These are phyloP conservation scores for Microhierax caerulescens DNA, from an alignment of 2,797 vertebrate genomes.

Conservation along the genomic window DNA sequence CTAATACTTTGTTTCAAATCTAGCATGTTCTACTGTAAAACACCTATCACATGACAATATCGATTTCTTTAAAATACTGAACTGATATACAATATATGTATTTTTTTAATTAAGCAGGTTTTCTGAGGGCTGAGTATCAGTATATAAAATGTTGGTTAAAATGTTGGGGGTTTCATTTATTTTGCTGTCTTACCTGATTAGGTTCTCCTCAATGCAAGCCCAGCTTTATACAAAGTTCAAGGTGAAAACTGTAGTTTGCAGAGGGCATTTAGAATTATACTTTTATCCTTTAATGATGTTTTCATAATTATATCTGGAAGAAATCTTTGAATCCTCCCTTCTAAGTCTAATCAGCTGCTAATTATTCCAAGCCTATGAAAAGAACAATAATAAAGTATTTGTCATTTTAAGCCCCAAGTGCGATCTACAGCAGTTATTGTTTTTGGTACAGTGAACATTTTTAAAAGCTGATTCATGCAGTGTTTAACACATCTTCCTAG, in stretches of 20 bases:
- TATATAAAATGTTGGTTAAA: background rate
- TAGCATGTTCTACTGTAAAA: background rate
- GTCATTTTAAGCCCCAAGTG: background rate
- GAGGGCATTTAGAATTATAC: background rate
- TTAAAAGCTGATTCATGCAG: constrained; percentile 40
- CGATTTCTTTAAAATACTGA: background rate
- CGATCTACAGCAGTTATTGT: background rate
- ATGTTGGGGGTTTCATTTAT: background rate
- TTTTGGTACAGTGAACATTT: constrained; percentile 12
- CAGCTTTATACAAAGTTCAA: background rate
- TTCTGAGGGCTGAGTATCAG: background rate
- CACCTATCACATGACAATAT: background rate
- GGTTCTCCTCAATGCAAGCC: background rate
- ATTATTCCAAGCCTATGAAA: constrained; percentile 42
- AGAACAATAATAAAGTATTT: constrained; percentile 50
- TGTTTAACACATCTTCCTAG: constrained; percentile 28
- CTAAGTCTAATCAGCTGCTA: constrained; percentile 9
- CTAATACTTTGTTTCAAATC: background rate
- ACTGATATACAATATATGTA: background rate
- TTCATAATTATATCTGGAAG: background rate
- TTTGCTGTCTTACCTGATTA: background rate
- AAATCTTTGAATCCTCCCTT: constrained; percentile 1
- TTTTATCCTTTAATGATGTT: background rate
- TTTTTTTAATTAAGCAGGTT: constrained; percentile 1
- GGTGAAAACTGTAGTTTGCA: constrained; percentile 26